A percentile compares a stretch with the other conserved stretches of the same genome.
phyloP scores from a whole-genome alignment of 2,888 invertebrate genomes.

The Prionchulus punctatus region DNA sequence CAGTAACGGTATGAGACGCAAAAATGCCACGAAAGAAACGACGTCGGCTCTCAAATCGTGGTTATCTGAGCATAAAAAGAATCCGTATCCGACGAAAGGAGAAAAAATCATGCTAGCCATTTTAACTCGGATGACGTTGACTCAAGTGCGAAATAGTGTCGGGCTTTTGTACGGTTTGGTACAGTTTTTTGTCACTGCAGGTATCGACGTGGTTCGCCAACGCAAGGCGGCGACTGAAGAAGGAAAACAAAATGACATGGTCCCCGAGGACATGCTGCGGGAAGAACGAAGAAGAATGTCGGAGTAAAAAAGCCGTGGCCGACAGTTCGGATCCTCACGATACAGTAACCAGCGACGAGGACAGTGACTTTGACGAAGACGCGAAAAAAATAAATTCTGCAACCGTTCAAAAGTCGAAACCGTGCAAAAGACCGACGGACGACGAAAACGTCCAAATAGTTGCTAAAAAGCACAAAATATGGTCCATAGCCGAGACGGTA shows the following conservation, averaged over 20 bases:
- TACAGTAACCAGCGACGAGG: no score
- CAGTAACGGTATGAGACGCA: slow-evolving; percentile 79
- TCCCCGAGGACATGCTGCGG: slow-evolving; percentile 58
- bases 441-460: no score
- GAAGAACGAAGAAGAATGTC: slow-evolving; percentile 48
- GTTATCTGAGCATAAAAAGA: slow-evolving; percentile 89
- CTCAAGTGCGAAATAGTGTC: slow-evolving; percentile 42
- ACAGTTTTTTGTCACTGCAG: slow-evolving; percentile 19
- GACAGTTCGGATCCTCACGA: no score
- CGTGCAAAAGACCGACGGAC: no score
- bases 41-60: slow-evolving; percentile 91
- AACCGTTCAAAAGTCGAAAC: not conserved
- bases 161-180: not conserved
- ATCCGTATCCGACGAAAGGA: slow-evolving; percentile 85
- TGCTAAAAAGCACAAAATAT: slow-evolving; percentile 24
- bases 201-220: slow-evolving; percentile 96
- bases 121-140: slow-evolving; percentile 84
- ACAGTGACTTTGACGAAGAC: no score
- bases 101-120: slow-evolving; percentile 90
- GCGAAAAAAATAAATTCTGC: no score
- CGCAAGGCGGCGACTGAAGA: slow-evolving; percentile 75
- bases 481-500: slow-evolving; percentile 26
- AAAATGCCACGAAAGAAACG: slow-evolving; percentile 91
- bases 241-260: slow-evolving; percentile 96
- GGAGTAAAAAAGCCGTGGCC: no score